Evolutionary conservation across 2,797 vertebrate genomes (phyloP).

Genomic region (Arrhamphus sclerolepis): DNA sequence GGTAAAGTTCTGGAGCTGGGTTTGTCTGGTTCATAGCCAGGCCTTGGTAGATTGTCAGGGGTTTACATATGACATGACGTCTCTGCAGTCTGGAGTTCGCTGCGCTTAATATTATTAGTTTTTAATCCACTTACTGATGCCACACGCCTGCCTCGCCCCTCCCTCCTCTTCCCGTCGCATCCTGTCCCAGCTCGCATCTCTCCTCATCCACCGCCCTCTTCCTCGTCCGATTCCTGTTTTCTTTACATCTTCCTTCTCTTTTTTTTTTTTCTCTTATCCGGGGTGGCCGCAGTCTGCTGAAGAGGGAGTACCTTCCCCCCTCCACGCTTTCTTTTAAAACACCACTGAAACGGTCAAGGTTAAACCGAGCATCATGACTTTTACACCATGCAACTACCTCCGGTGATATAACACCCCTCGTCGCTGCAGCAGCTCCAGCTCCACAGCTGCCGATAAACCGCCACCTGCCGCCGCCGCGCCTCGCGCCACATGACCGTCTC

Average conservation of each 20-base stretch:
- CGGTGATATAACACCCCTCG: conserved; percentile 40
- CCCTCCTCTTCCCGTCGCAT: conserved; percentile 45
- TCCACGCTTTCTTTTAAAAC: not conserved
- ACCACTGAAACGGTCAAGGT: conserved; percentile 35
- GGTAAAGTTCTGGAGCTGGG: too few relatives aligned
- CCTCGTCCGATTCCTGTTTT: conserved; percentile 26
- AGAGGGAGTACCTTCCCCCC: conserved; percentile 7
- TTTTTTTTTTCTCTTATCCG: not conserved
- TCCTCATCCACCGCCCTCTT: conserved; percentile 34
- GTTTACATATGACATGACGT: not conserved
- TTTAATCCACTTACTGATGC: not conserved
- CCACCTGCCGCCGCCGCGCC: conserved; percentile 70
- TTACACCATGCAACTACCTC: conserved; percentile 26
- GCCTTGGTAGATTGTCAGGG: not conserved
- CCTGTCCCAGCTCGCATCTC: conserved; percentile 44
- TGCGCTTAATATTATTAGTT: not conserved
- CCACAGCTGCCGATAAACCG: conserved; percentile 24
- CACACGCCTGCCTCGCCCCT: conserved; percentile 49
- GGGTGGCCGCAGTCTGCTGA: conserved; percentile 6
- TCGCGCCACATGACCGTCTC: conserved; percentile 71
- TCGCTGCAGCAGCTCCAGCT: conserved; percentile 15
- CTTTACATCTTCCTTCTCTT: too few relatives aligned
- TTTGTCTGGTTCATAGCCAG: too few relatives aligned
- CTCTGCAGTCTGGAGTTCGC: too few relatives aligned
- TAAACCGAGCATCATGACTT: conserved; percentile 48